Percentiles rank a stretch among this genome's conserved stretches.
These are phyloP conservation scores for Chloroceryle amazona DNA, from an alignment of 2,797 vertebrate species.

Conservation along the genomic window DNA sequence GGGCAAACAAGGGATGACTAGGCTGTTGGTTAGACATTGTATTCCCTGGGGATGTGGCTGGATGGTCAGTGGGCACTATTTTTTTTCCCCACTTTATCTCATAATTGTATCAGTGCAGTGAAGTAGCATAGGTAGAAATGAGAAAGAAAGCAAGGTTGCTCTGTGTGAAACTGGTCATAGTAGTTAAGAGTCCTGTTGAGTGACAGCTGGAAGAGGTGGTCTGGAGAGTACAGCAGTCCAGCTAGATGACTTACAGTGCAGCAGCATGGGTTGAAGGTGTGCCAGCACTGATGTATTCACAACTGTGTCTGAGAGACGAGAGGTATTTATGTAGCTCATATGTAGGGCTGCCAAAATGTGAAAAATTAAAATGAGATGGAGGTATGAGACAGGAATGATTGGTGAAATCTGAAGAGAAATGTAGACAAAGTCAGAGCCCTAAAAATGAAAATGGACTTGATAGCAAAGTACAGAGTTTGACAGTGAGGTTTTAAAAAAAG, in stretches of 20 bases:
- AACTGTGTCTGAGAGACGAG: background rate
- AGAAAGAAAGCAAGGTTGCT: background rate
- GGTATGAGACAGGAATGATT: background rate
- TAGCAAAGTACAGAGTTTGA: background rate
- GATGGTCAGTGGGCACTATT: no score
- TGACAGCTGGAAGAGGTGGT: background rate
- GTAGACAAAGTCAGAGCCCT: background rate
- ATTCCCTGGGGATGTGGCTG: background rate
- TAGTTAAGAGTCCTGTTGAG: background rate
- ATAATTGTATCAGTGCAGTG: background rate
- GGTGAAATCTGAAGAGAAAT: background rate
- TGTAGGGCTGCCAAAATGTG: background rate
- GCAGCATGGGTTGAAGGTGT: background rate
- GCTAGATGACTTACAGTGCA: background rate
- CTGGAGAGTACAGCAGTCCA: background rate
- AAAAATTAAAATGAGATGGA: background rate
- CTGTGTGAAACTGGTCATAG: background rate
- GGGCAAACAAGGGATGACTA: background rate
- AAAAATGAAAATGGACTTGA: background rate
- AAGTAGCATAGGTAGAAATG: background rate
- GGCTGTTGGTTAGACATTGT: background rate
- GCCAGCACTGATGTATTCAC: background rate
- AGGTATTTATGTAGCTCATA: background rate
- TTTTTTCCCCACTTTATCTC: background rate
- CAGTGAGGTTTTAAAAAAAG: background rate